Evolutionary conservation across 1,140 invertebrate species (phyloP).

Genomic region (Hirudo medicinalis): DNA sequence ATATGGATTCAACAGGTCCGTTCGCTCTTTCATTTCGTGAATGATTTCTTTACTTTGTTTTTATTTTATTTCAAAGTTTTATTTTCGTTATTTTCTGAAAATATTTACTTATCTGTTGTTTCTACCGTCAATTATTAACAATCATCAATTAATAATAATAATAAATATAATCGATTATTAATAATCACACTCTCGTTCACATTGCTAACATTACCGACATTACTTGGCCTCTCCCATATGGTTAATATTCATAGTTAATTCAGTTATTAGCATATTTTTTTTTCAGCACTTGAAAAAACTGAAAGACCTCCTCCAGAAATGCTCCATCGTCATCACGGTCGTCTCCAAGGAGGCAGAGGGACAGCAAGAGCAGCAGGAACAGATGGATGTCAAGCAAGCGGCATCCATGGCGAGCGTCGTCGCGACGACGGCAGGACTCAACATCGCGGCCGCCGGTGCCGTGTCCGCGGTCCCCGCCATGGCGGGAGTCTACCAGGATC

Average conservation of each 20-base stretch:
- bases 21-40: background rate
- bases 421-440: background rate
- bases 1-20: constrained; percentile 16
- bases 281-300: constrained; percentile 9
- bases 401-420: background rate
- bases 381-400: background rate
- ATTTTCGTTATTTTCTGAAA: too few relatives aligned
- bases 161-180: too few relatives aligned
- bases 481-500: too few relatives aligned
- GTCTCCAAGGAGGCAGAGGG: constrained; percentile 7
- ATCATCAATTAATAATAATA: too few relatives aligned
- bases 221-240: too few relatives aligned
- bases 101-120: too few relatives aligned
- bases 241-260: background rate
- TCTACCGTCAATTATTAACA: too few relatives aligned
- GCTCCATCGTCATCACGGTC: constrained; percentile 18
- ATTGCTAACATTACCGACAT: too few relatives aligned
- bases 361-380: constrained; percentile 1
- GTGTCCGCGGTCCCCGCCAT: background rate
- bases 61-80: background rate
- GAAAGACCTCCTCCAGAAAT: constrained; percentile 17
- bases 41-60: background rate
- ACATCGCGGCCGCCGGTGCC: background rate
- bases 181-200: too few relatives aligned
- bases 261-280: background rate